A percentile compares a stretch with the other conserved stretches of the same genome.
phyloP scores from a whole-genome alignment of 1,140 invertebrate genomes.

The Cherax destructor region DNA sequence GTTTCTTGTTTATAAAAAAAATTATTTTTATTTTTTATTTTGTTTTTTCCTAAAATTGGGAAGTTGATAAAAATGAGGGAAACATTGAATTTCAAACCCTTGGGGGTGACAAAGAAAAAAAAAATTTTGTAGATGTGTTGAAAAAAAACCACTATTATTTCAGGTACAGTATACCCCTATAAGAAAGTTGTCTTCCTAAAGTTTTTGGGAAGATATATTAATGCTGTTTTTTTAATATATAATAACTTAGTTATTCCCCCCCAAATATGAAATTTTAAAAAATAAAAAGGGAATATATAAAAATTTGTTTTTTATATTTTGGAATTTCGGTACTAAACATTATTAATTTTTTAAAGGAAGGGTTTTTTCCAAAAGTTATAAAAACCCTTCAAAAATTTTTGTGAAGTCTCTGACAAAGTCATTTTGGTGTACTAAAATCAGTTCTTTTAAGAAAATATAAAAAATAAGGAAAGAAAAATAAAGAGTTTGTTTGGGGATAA shows the following conservation, averaged over 20 bases:
- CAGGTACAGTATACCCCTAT: neutral
- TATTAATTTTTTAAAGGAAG: neutral
- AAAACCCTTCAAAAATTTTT: neutral
- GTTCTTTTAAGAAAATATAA: neutral
- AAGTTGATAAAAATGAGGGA: neutral
- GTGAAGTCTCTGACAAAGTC: neutral
- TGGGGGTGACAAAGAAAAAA: too few relatives aligned
- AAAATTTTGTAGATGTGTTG: neutral
- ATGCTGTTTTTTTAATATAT: neutral
- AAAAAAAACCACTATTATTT: neutral
- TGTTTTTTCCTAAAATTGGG: neutral
- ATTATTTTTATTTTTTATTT: neutral
- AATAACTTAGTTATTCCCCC: neutral
- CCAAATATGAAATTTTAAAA: neutral
- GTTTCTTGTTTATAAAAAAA: neutral
- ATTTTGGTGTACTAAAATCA: neutral
- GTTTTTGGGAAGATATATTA: neutral
- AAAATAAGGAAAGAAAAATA: neutral
- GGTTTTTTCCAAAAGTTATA: neutral
- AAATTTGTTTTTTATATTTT: neutral
- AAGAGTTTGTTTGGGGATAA: neutral
- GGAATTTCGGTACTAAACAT: neutral
- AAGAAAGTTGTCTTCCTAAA: neutral
- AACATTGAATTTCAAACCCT: too few relatives aligned
- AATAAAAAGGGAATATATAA: neutral